Evolutionary conservation across 30 jellyfish, hydroid and myxozoan species (phyloP).

Genomic region (Aurelia sp.): DNA sequence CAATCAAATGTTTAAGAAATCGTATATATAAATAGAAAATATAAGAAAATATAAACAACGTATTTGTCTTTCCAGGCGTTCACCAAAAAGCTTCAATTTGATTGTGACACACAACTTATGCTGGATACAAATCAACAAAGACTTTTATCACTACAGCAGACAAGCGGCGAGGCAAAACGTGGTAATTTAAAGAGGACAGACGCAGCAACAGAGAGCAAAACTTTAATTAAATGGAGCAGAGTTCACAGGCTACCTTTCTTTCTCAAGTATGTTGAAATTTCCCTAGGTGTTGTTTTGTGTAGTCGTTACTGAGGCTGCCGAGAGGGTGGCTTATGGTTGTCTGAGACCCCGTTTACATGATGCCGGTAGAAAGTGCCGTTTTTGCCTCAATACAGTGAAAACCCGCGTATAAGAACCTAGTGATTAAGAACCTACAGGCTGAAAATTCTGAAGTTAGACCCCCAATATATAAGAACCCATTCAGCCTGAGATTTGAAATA

Average conservation of each 20-base stretch:
- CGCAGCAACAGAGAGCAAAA: slow-evolving; percentile 29
- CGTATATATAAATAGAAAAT: no score
- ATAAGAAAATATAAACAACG: neutral
- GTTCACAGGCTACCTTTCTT: slow-evolving; percentile 59
- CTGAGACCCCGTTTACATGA: no score
- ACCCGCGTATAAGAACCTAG: no score
- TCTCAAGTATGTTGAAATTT: slow-evolving; percentile 30
- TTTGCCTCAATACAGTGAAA: no score
- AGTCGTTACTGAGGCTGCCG: neutral
- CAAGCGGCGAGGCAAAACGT: neutral
- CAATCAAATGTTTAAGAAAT: no score
- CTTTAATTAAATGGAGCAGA: slow-evolving; percentile 56
- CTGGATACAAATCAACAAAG: slow-evolving; percentile 16
- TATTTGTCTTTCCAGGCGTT: slow-evolving; percentile 35
- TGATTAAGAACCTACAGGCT: no score
- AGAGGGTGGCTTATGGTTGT: no score
- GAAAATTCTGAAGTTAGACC: no score
- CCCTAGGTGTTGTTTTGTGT: neutral
- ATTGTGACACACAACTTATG: slow-evolving; percentile 55
- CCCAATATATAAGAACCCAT: no score
- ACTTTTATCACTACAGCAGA: neutral
- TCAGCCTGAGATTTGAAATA: no score
- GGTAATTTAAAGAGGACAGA: slow-evolving; percentile 36
- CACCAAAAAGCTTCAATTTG: slow-evolving; percentile 48
- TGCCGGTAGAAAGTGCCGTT: no score